These are phyloP conservation scores for Pantelozetes paolii DNA, from an alignment of 2,888 invertebrate genomes.

Conservation along the genomic window DNA sequence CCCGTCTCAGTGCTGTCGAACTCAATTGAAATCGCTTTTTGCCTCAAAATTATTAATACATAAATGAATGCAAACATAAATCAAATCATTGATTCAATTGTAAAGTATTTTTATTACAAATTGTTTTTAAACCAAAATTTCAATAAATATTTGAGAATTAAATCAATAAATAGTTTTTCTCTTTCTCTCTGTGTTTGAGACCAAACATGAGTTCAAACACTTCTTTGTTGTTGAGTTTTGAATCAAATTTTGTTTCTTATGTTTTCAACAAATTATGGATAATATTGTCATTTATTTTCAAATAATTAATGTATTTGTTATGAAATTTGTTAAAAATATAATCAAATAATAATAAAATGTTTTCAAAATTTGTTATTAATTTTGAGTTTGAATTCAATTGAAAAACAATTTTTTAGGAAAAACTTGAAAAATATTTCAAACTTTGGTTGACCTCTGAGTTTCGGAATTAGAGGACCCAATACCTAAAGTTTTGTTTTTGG, in stretches of 20 bases:
- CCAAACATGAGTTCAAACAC: not conserved
- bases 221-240: too few relatives aligned
- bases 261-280: not conserved
- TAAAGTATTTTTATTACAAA: constrained; percentile 20
- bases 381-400: too few relatives aligned
- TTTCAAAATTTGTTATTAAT: too few relatives aligned
- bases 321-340: not conserved
- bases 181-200: constrained; percentile 4
- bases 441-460: not conserved
- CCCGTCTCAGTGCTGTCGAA: not conserved
- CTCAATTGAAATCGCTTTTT: constrained; percentile 22
- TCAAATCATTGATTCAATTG: not conserved
- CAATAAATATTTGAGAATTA: too few relatives aligned
- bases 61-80: not conserved
- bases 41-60: not conserved
- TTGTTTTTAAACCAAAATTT: not conserved
- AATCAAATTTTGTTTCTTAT: too few relatives aligned
- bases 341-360: not conserved
- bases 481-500: not conserved
- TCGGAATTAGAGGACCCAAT: not conserved
- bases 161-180: too few relatives aligned
- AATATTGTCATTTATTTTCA: constrained; percentile 2
- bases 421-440: not conserved
- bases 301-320: not conserved
- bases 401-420: too few relatives aligned